These are phyloP conservation scores for Thalassaphorura encarpata DNA, from an alignment of 1,140 invertebrate species.

Conservation along the genomic window DNA sequence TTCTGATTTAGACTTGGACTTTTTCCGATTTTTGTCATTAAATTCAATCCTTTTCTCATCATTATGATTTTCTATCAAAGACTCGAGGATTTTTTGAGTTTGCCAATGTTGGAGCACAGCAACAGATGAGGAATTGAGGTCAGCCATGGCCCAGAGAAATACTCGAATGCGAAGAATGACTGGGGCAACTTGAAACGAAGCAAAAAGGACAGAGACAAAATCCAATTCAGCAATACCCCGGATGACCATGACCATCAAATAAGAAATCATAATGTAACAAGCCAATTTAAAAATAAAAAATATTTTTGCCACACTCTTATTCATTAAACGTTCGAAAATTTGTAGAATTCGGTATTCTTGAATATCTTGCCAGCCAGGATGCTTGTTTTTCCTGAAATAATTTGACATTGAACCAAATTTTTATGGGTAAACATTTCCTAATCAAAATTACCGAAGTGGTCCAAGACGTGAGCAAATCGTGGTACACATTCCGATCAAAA, in stretches of 20 bases:
- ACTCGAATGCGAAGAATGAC: neutral
- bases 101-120: neutral
- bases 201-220: neutral
- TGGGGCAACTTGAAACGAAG: neutral
- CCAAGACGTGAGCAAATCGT: neutral
- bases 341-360: neutral
- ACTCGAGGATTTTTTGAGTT: too few species aligned
- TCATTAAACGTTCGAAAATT: neutral
- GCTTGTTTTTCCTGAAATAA: too few species aligned
- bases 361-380: too few species aligned
- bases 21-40: too few species aligned
- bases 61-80: too few species aligned
- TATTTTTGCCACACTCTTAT: neutral
- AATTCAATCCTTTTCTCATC: too few species aligned
- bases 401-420: too few species aligned
- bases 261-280: neutral
- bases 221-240: neutral
- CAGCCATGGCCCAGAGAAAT: neutral
- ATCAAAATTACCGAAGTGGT: neutral
- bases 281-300: neutral
- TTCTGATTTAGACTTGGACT: neutral
- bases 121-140: neutral
- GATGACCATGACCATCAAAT: neutral
- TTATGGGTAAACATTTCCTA: neutral
- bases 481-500: neutral